A percentile compares a stretch with the other conserved stretches of the same genome.
Conservation (phyloP, 53 echinoderm and acorn worm genomes). For the Astropecten irregularis region DNA sequence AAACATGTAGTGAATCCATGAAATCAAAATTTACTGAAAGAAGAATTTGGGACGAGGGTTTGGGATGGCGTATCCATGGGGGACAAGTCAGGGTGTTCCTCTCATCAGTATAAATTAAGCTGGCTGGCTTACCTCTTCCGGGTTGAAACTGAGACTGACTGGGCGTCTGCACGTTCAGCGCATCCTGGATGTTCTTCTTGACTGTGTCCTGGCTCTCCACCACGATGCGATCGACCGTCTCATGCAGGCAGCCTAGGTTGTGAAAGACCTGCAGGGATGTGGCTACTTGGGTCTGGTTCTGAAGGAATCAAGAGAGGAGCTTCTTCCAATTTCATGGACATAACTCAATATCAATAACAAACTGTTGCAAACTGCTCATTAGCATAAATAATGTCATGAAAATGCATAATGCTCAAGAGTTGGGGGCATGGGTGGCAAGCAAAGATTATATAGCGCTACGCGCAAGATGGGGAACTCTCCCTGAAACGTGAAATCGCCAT, state of each 20-base stretch:
- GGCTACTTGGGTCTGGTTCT: slow-evolving; percentile 98
- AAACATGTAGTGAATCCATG: not conserved
- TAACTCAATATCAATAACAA: too few species aligned
- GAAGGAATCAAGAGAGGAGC: not conserved
- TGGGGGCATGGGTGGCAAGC: too few species aligned
- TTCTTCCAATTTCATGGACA: too few species aligned
- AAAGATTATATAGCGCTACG: too few species aligned
- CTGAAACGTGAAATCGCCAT: too few species aligned
- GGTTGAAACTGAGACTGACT: slow-evolving; percentile 52
- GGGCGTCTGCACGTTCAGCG: slow-evolving; percentile 78
- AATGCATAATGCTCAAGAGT: too few species aligned
- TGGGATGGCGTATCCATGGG: too few species aligned
- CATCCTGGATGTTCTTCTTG: slow-evolving; percentile 78
- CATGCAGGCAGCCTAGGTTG: slow-evolving; percentile 88
- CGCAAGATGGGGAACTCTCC: too few species aligned
- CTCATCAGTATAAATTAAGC: too few species aligned
- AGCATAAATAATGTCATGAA: too few species aligned
- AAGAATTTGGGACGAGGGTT: not conserved
- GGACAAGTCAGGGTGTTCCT: too few species aligned
- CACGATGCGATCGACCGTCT: slow-evolving; percentile 70
- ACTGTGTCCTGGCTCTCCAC: slow-evolving; percentile 63
- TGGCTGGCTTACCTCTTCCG: slow-evolving; percentile 54
- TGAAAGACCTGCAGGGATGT: slow-evolving; percentile 98
- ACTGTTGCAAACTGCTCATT: too few species aligned
- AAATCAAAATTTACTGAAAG: not conserved